Percentiles rank a stretch among this genome's conserved stretches.
These are phyloP conservation scores for Taenioides sp. DNA, from an alignment of 2,797 vertebrate species.

Conservation along the genomic window DNA sequence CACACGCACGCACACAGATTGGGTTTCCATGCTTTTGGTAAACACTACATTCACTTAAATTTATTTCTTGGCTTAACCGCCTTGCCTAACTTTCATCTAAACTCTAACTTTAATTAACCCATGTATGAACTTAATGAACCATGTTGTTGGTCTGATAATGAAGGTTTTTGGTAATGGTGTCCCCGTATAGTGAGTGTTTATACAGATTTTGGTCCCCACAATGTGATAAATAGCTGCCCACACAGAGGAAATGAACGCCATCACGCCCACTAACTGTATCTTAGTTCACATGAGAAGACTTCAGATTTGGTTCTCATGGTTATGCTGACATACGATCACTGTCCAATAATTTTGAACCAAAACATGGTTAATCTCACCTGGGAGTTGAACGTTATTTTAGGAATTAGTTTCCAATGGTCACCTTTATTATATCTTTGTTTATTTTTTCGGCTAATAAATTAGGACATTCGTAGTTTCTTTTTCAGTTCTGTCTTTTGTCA, in stretches of 20 bases:
- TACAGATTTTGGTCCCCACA: too few species aligned
- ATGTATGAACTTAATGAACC: too few species aligned
- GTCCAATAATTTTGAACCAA: not conserved
- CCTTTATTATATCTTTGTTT: not conserved
- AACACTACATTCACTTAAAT: too few species aligned
- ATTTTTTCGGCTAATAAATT: not conserved
- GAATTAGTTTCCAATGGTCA: not conserved
- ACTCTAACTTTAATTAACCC: too few species aligned
- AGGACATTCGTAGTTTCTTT: not conserved
- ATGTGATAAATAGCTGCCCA: too few species aligned
- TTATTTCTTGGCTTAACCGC: too few species aligned
- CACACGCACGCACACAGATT: constrained; percentile 62
- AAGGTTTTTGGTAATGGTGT: too few species aligned
- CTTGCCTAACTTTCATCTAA: too few species aligned
- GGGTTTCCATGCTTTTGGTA: too few species aligned
- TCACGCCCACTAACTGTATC: constrained; percentile 35
- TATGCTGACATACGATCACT: not conserved
- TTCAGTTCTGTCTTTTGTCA: not conserved
- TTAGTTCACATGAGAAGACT: constrained; percentile 37
- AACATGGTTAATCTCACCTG: not conserved
- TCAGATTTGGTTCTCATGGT: not conserved
- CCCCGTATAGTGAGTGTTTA: too few species aligned
- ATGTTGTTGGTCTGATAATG: too few species aligned
- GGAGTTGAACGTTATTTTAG: constrained; percentile 8
- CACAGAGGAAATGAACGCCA: constrained; percentile 64